Evolutionary conservation across 37 sponge, comb jelly and placozoan genomes (phyloP), one percentile per base, ranked within the genome.

Genomic region (Cliona cf. orientalis): DNA sequence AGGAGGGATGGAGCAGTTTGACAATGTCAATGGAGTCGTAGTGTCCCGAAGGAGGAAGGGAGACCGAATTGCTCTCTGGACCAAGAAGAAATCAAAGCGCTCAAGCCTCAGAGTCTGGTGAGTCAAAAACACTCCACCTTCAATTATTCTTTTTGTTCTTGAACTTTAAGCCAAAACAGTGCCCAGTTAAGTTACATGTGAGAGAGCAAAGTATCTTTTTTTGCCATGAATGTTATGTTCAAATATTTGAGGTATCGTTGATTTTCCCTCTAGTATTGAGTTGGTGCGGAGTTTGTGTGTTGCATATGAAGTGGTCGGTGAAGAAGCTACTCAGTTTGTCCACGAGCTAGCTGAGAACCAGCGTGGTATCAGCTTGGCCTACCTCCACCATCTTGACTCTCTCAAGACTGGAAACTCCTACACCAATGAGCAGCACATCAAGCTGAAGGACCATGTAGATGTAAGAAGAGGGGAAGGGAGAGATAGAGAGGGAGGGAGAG

Each of bases 1-100:
- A 1, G 83, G 75, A 14, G 53, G 58, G 42, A 21, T 71, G 33
- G 36, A 70, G 63, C 68, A 69, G 61, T 43, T 56, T 1, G 12
- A 70, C 31, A 60, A 45, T 2, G 64, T 88, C 41, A 80, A 76
- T 70, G 89, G 89, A 43, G 89, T 65, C 1, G 89, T 88, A 23
- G 63, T 76, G 42, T 88, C 89, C 1, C 43, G 89, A 2, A 37
- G 89, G 34, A 88, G 70, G 62, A 88, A 82, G 70, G 89, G 72
- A 32, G 83, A 88, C 78, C 71, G 83, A 21, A 81, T 88, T 42
- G 82, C 83, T 33, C 71, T 88, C 58, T 88, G 89, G 89, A 88
- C 89, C n/a, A 71, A 41, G 1, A 62, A 44, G 35, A 88, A 76
- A 34, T 25, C 55, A 26, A 69, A 68, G 35, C 70, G 53, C 23